phyloP scores from a whole-genome alignment of 37 sponge, comb jelly and placozoan genomes.

The Haliclona indistincta region DNA sequence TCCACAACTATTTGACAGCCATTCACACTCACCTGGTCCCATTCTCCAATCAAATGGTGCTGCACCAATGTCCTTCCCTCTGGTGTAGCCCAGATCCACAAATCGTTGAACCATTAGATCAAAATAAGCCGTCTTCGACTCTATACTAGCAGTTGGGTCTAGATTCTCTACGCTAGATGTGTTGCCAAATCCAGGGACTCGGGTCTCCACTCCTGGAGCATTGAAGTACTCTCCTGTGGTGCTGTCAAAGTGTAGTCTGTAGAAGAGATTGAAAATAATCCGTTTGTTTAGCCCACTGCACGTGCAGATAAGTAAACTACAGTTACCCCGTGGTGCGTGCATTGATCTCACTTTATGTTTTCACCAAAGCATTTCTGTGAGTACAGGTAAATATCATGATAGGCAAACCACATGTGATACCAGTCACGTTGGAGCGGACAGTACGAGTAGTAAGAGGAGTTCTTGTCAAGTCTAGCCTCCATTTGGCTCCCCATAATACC shows the following conservation, averaged over 20 bases:
- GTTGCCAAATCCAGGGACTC: slow-evolving; percentile 64
- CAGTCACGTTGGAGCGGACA: slow-evolving; percentile 29
- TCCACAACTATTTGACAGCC: no score
- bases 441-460: slow-evolving; percentile 30
- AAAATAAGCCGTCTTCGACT: slow-evolving; percentile 25
- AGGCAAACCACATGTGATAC: slow-evolving; percentile 45
- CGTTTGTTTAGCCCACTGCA: no score
- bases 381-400: neutral
- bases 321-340: neutral
- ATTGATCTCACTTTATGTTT: neutral
- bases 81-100: slow-evolving; percentile 50
- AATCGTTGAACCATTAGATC: slow-evolving; percentile 49
- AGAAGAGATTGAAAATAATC: no score
- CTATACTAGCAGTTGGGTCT: slow-evolving; percentile 22
- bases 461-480: slow-evolving; percentile 21
- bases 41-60: slow-evolving; percentile 81
- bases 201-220: slow-evolving; percentile 31
- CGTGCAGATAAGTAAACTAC: neutral
- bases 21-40: slow-evolving; percentile 56
- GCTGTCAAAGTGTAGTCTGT: slow-evolving; percentile 31
- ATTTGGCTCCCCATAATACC: slow-evolving; percentile 49
- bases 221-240: slow-evolving; percentile 26
- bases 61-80: slow-evolving; percentile 58
- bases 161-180: slow-evolving; percentile 54
- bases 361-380: slow-evolving; percentile 73